Percentiles rank a stretch among this genome's conserved stretches.
phyloP scores from a whole-genome alignment of 2,113 vertebrate genomes.

The Paraplagusia blochii region DNA sequence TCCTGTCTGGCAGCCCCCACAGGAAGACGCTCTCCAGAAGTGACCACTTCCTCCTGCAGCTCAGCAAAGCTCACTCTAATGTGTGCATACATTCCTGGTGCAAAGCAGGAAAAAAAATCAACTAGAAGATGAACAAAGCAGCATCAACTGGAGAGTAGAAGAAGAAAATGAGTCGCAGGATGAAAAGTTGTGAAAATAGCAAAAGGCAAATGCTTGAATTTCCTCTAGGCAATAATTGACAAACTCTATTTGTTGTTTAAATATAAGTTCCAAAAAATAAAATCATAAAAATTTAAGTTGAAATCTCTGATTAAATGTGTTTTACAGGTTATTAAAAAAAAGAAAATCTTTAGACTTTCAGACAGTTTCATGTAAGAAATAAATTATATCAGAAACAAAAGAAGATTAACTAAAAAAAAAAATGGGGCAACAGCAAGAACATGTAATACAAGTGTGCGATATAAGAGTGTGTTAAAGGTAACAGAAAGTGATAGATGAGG shows the following conservation, averaged over 20 bases:
- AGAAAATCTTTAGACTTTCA: too few species aligned
- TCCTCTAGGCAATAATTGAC: too few species aligned
- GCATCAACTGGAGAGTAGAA: background rate
- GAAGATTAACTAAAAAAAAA: too few species aligned
- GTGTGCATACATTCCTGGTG: slow-evolving; percentile 35
- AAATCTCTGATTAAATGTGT: too few species aligned
- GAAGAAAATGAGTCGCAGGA: background rate
- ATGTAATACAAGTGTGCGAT: too few species aligned
- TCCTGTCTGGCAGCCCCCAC: slow-evolving; percentile 66
- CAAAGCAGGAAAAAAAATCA: slow-evolving; percentile 8
- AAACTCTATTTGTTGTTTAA: too few species aligned
- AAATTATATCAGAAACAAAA: too few species aligned
- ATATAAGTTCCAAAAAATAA: too few species aligned
- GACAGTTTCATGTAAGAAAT: too few species aligned
- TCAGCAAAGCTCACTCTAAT: slow-evolving; percentile 9
- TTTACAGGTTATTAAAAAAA: too few species aligned
- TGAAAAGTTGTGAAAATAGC: background rate
- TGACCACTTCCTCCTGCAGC: slow-evolving; percentile 65
- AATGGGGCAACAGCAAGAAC: too few species aligned
- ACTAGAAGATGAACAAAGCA: background rate
- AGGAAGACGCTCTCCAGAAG: slow-evolving; percentile 61
- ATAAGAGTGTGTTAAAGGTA: slow-evolving; percentile 1
- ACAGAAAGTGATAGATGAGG: background rate
- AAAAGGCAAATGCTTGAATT: background rate
- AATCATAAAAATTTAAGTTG: too few species aligned